Evolutionary conservation across 2,888 invertebrate genomes (phyloP).

Genomic region (Steromphala cineraria): DNA sequence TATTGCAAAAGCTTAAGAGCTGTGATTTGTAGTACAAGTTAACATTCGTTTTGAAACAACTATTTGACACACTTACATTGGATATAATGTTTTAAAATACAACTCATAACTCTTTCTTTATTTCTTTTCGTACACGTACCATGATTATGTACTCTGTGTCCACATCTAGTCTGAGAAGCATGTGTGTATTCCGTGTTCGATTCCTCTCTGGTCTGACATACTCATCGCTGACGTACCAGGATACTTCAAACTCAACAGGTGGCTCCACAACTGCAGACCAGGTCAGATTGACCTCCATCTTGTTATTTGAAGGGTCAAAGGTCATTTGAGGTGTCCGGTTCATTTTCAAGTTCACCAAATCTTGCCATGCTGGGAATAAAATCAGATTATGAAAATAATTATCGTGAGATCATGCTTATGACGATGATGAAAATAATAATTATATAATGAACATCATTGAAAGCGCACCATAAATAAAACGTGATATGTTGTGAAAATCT

Average conservation of each 20-base stretch:
- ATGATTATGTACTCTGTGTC: conserved; percentile 1
- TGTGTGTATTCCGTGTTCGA: conserved; percentile 25
- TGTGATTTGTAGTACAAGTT: no score
- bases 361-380: neutral
- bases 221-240: conserved; percentile 31
- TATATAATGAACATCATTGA: no score
- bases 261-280: conserved; percentile 50
- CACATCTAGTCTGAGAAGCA: conserved; percentile 33
- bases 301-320: conserved; percentile 39
- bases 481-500: no score
- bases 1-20: no score
- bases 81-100: no score
- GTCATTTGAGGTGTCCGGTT: conserved; percentile 33
- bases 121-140: neutral
- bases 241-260: conserved; percentile 36
- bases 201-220: neutral
- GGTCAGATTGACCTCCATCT: conserved; percentile 39
- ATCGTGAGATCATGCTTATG: neutral
- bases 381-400: neutral
- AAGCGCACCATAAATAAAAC: no score
- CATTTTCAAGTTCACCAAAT: conserved; percentile 34
- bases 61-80: no score
- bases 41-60: no score
- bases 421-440: no score
- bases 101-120: no score